Base-by-base conservation (phyloP, 2,113 vertebrate genomes). In the Amphiprion percula region DNA sequence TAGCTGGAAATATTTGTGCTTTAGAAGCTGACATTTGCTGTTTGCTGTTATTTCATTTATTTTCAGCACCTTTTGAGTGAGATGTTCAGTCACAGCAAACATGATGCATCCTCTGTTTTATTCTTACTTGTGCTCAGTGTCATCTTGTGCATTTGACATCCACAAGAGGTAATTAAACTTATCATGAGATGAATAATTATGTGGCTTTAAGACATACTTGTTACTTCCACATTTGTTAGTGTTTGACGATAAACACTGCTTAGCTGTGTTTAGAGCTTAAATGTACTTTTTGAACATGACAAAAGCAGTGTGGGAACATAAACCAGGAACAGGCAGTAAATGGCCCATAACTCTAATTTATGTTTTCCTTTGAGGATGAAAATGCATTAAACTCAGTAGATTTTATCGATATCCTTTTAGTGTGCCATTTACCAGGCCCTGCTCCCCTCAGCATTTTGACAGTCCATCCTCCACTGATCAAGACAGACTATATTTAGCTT, bases 401-500 rank as follows among this genome's bases (percentile, higher is more conserved):
- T 2, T 73, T 75, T 28, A 80, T 90, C 75, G 61, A 80, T 80
- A 84, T 2, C 21, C 70, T 79, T 77, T 86, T 30, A 75, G 19
- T 10, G 14, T 30, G n/a, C 58, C 33, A 62, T 85, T 77, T 83
- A 56, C 47, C 28, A 33, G 46, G 39, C 30, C 41, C 60, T 62
- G 68, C 44, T 77, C 21, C 21, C 24, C 50, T 85, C 68, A 77
- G 74, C 73, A 62, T 60, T 85, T 79, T 60, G 58, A 65, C 68
- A 68, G n/a, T 68, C 52, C 59, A 76, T 62, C 84, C 83, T 67
- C 52, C 19, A n/a, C 63, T 61, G 73, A 85, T 64, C 75, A 75
- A 84, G 74, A 70, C 68, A 21, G 55, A 55, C 82, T 88, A 88
- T 86, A 71, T 90, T 87, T 89, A 85, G 82, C 15, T 23, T 50